These are phyloP conservation scores for Apeltes quadracus DNA, from an alignment of 2,113 vertebrate species.

Conservation along the genomic window DNA sequence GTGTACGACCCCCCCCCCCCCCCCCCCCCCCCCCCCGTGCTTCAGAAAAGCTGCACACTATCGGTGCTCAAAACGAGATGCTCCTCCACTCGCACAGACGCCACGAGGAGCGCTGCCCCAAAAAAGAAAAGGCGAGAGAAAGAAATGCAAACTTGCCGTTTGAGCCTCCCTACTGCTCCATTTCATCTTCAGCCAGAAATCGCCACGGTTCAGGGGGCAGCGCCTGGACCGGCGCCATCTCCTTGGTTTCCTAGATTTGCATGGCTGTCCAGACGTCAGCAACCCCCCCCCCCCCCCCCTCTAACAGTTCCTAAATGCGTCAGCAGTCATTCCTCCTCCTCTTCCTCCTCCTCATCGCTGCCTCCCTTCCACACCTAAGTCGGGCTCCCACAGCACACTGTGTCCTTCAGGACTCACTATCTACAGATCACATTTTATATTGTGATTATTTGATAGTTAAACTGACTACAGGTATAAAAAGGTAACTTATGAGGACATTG, in stretches of 20 bases:
- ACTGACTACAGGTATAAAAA: too few species aligned
- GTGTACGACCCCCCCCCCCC: neutral
- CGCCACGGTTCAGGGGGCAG: slow-evolving; percentile 55
- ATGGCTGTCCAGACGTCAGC: slow-evolving; percentile 78
- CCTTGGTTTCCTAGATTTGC: slow-evolving; percentile 74
- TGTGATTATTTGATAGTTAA: too few species aligned
- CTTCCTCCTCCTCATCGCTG: slow-evolving; percentile 38
- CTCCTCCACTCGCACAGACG: slow-evolving; percentile 28
- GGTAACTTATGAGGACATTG: too few species aligned
- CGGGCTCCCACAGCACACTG: slow-evolving; percentile 70
- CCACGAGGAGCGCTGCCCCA: slow-evolving; percentile 17
- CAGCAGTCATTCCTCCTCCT: slow-evolving; percentile 61
- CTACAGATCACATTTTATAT: too few species aligned
- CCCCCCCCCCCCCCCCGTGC: neutral
- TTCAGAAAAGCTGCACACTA: neutral
- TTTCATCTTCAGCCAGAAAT: slow-evolving; percentile 62
- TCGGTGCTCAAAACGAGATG: slow-evolving; percentile 43
- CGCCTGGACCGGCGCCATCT: slow-evolving; percentile 68
- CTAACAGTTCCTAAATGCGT: slow-evolving; percentile 71
- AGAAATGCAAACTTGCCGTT: slow-evolving; percentile 53
- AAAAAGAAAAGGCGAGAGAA: slow-evolving; percentile 38
- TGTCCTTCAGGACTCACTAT: slow-evolving; percentile 74
- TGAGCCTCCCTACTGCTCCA: slow-evolving; percentile 24
- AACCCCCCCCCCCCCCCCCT: slow-evolving; percentile 34
- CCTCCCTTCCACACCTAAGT: slow-evolving; percentile 65